Evolutionary conservation across 2,888 invertebrate species (phyloP), one percentile per base, ranked within the genome.

Genomic region (Aphodius sticticus): DNA sequence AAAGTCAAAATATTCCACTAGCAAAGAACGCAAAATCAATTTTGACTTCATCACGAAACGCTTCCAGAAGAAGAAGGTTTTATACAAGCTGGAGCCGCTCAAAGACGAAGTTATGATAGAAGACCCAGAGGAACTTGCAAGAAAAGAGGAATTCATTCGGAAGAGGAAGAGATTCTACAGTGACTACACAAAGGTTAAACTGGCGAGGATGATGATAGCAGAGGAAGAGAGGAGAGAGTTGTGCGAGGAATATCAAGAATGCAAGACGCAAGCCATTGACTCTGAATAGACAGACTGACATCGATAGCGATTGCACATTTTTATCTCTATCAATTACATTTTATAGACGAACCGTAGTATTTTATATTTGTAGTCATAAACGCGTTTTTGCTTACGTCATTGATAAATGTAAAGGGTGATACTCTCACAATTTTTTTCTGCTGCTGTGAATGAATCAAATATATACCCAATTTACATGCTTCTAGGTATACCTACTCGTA

Each of bases 161-260:
- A 77, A 77, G 16, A 37, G 77, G 16, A 77, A 77, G 37, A 14
- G 38, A 37, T 77, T 77, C 15, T 77, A 77, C 26, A 77, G 38
- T 16, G 77, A 77, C 38, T 77, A 77, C 16, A 71, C 53, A 5
- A 77, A 71, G 38, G 71, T 72, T 2, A 70, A 77, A 72, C 38
- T 77, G 7, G 71, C 77, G 38, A 70, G 71, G 26, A 38, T 16
- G 6, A 15, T 77, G 16, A 77, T 77, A 69, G 69, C 69, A 1
- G 69, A 77, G 69, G 77, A 77, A 26, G 77, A 71, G 6, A 74
- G 37, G 35, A 9, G n/a, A n/a, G 35, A 74, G 7, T n/a, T 35
- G 6, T 9, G 15, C n/a, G 37, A 35, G 36, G 74, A 74, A 12
- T 26, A 26, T 26, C 36, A 74, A 6, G 53, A 2, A 53, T 53